Percentiles rank a stretch among this genome's conserved stretches.
These are phyloP conservation scores for Barypeithes pellucidus DNA, from an alignment of 2,888 invertebrate genomes.

Conservation along the genomic window DNA sequence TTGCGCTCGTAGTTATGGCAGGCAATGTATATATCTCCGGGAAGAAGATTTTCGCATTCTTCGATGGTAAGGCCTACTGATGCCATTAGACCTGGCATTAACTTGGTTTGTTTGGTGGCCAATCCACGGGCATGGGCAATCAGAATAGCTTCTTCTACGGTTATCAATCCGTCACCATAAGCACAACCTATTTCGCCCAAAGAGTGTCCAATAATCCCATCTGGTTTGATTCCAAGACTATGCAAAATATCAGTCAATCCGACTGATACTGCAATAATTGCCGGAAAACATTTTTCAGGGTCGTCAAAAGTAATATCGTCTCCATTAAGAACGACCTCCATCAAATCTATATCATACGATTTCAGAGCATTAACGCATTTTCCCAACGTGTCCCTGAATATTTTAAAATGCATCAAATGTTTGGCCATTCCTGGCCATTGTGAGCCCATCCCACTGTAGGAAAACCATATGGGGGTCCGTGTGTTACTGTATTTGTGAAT, in stretches of 20 bases:
- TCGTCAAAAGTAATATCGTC: constrained; percentile 71
- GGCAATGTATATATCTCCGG: constrained; percentile 85
- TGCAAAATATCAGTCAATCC: constrained; percentile 89
- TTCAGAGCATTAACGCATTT: constrained; percentile 71
- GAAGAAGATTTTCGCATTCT: constrained; percentile 74
- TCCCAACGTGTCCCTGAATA: constrained; percentile 74
- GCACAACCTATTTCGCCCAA: constrained; percentile 86
- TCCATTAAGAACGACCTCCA: constrained; percentile 70
- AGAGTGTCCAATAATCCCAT: constrained; percentile 95
- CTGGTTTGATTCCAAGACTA: constrained; percentile 82
- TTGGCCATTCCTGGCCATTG: constrained; percentile 79
- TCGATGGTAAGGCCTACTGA: constrained; percentile 76
- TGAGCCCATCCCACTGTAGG: constrained; percentile 80
- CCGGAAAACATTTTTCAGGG: constrained; percentile 75
- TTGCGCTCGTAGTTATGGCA: constrained; percentile 91
- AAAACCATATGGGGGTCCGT: constrained; percentile 75
- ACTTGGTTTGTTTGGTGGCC: constrained; percentile 66
- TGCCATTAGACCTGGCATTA: constrained; percentile 70
- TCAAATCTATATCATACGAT: constrained; percentile 73
- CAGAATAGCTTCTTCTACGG: constrained; percentile 75
- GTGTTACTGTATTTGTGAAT: constrained; percentile 5
- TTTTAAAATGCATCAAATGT: constrained; percentile 74
- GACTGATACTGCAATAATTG: constrained; percentile 76
- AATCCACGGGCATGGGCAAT: constrained; percentile 75
- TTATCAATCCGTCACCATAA: constrained; percentile 77